Base-by-base conservation (phyloP, 2,797 vertebrate genomes). In the Alauda arvensis region DNA sequence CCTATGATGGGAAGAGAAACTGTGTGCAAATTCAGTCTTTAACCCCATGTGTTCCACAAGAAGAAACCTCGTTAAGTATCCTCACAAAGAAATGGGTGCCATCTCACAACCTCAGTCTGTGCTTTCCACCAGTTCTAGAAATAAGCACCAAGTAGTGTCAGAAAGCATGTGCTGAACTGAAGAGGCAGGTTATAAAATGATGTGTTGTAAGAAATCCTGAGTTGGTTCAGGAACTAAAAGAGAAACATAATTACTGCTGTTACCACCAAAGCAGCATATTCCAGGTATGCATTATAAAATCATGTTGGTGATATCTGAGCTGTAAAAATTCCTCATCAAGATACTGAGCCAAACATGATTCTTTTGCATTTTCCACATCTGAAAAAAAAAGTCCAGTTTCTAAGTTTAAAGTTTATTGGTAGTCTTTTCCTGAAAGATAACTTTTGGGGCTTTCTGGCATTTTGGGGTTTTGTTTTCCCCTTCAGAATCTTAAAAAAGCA, bases 401-500 rank as follows among this genome's bases (percentile, higher is more conserved):
- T 60, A 29, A 37, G 61, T 51, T 55, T 55, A 26, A 39, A n/a
- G 6, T 42, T 61, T 62, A 6, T 77, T 72, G 6, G 10, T 57
- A 68, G 12, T 61, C n/a, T 26, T 66, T 23, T 57, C 18, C 37
- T n/a, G 43, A 59, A 74, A 67, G 31, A 52, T 8, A 39, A 51
- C 8, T 45, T 57, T 29, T 8, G 18, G 11, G 12, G 1, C 23
- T 75, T 83, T 67, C 16, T 84, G 13, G 4, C 9, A 37, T 51
- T 75, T 61, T 10, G 19, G n/a, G 7, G 2, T 7, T 3, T 31
- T 20, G n/a, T 15, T 61, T 17, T 7, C 1, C 1, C 5, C 21
- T 25, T 60, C 25, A 55, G 56, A 85, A 31, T 69, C 13, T 75
- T 76, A 15, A 69, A 69, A 78, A 83, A 81, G 3, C 20, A 33